Evolutionary conservation across 2,888 invertebrate genomes (phyloP).

Genomic region (Drosophila mercatorum): DNA sequence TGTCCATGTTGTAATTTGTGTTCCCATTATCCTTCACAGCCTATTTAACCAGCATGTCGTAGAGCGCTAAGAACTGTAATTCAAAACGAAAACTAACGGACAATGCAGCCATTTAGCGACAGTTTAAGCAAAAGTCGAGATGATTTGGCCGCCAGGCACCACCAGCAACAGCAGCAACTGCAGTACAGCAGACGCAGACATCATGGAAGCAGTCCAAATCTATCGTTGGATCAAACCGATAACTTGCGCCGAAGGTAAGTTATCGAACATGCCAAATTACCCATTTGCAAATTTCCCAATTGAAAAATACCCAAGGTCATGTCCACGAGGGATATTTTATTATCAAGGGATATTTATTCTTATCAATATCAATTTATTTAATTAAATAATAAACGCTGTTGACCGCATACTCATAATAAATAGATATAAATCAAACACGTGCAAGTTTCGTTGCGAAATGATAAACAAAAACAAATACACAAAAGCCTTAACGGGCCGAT

Average conservation of each 20-base stretch:
- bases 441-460: constrained; percentile 57
- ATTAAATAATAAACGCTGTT: neutral
- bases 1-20: constrained; percentile 3
- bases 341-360: neutral
- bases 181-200: constrained; percentile 65
- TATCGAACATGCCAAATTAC: constrained; percentile 12
- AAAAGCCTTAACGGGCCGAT: constrained; percentile 2
- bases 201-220: constrained; percentile 82
- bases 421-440: constrained; percentile 51
- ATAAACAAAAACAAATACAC: constrained; percentile 24
- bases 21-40: constrained; percentile 22
- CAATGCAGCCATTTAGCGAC: constrained; percentile 83
- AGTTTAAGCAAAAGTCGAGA: constrained; percentile 83
- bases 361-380: neutral
- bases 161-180: constrained; percentile 60
- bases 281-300: neutral
- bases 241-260: constrained; percentile 82
- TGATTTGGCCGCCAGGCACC: constrained; percentile 80
- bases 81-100: constrained; percentile 44
- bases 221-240: constrained; percentile 82
- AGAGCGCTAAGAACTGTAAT: constrained; percentile 35
- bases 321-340: neutral
- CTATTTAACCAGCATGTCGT: constrained; percentile 61
- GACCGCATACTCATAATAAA: constrained; percentile 1
- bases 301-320: constrained; percentile 35